Evolutionary conservation across 2,797 vertebrate genomes (phyloP), one percentile per base, ranked within the genome.

Genomic region (Eutrigla gurnardus): DNA sequence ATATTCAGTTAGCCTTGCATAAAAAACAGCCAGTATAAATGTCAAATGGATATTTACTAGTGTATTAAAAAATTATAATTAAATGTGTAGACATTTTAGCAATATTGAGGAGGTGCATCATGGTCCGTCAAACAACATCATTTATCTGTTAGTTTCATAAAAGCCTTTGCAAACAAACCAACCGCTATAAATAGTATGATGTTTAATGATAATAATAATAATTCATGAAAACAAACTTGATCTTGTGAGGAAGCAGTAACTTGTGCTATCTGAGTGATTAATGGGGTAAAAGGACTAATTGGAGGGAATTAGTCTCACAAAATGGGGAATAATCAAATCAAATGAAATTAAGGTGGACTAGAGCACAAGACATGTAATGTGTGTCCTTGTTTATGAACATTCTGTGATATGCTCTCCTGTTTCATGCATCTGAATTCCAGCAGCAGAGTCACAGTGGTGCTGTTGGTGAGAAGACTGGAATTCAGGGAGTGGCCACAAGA

Each of bases 401-500:
- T n/a, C n/a, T n/a, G n/a, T n/a, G n/a, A n/a, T n/a, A n/a, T n/a
- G n/a, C n/a, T n/a, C n/a, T n/a, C n/a, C n/a, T n/a, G n/a, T n/a
- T n/a, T n/a, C n/a, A n/a, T n/a, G n/a, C n/a, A 47, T 35, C 10
- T 63, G 40, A 43, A 32, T 25, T 25, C 25, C 25, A 70, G 67
- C 53, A 37, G 57, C 10, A 53, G 43, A 73, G 46, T 11, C 52
- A 5, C 35, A 50, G 70, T 47, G n/a, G 64, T 45, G 65, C 57
- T 72, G 82, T 63, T 65, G 65, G 54, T 8, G 2, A 63, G 46
- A 70, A 37, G 37, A 73, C 53, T 55, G 78, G 77, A 87, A 84
- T 84, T 59, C 77, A 86, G 78, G 87, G 86, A 73, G 89, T 84
- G 89, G 86, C 76, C 59, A 67, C 61, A 52, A 35, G 73, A 85